Evolutionary conservation across 2,888 invertebrate genomes (phyloP), one percentile per base, ranked within the genome.

Genomic region (Tholera decimalis): DNA sequence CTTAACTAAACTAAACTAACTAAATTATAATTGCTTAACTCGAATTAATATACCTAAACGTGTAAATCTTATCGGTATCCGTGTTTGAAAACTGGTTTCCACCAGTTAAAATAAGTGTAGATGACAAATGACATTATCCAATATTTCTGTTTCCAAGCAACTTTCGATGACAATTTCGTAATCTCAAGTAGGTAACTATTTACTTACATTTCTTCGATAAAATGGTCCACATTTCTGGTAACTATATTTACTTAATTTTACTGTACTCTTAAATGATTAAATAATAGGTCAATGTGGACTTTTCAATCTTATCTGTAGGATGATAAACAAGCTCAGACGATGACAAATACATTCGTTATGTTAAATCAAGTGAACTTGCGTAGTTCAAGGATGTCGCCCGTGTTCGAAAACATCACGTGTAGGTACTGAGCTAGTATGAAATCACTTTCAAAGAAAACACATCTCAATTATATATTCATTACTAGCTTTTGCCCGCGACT

Each of bases 341-440:
- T 68, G 75, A 69, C 62, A 63, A 51, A 62, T 13, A 58, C 13
- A 55, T 28, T 47, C 22, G 26, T 24, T 54, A 28, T 47, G 51
- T 54, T 60, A 54, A 54, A 44, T 22, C 37, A 49, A 56, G 41
- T 44, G 47, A 51, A 51, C 50, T 74, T 51, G 46, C 22, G 0
- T 13, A 54, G 73, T 76, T 70, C 77, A 74, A 74, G 73, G 73
- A 57, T 65, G 22, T 46, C 8, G 15, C 28, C 43, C 30, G n/a
- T 67, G 20, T 54, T 39, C 30, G 53, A 47, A 53, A 71, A 61
- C 37, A 71, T 44, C 49, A 55, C 39, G 41, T 55, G 41, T 35
- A 20, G 18, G 39, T 18, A 39, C n/a, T 7, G n/a, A 37, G n/a
- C 7, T 37, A 6, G 20, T 41, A 20, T 41, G 41, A 20, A 41